Percentiles rank a stretch among this genome's conserved stretches.
phyloP scores from a whole-genome alignment of 2,113 vertebrate genomes.

The Lepus timidus region DNA sequence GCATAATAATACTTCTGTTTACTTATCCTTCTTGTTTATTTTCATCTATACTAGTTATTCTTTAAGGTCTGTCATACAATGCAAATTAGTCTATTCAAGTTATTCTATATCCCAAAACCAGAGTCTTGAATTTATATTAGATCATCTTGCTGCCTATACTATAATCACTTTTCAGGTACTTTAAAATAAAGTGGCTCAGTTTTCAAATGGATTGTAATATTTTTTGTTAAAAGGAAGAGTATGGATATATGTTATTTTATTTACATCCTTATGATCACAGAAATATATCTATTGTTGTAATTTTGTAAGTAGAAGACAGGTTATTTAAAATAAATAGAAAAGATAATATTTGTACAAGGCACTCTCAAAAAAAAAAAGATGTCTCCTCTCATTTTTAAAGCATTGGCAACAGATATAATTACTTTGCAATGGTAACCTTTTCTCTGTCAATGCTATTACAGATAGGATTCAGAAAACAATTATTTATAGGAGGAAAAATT shows the following conservation, averaged over 20 bases:
- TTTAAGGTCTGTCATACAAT: constrained; percentile 13
- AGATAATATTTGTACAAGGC: background rate
- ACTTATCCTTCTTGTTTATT: constrained; percentile 61
- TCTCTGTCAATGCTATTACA: background rate
- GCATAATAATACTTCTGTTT: constrained; percentile 74
- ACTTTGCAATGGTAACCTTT: background rate
- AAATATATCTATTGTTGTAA: constrained; percentile 4
- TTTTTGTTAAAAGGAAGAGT: background rate
- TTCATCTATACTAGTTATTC: constrained; percentile 67
- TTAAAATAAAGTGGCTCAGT: constrained; percentile 33
- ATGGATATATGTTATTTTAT: constrained; percentile 21
- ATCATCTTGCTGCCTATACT: constrained; percentile 16
- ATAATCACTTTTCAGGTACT: background rate
- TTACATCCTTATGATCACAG: constrained; percentile 12
- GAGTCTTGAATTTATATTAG: constrained; percentile 45
- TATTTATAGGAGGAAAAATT: constrained; percentile 25
- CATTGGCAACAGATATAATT: background rate
- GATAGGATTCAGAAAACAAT: background rate
- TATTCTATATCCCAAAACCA: constrained; percentile 18
- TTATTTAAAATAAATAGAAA: constrained; percentile 19
- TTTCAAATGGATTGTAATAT: constrained; percentile 47
- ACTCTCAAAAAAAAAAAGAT: background rate
- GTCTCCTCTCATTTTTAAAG: background rate
- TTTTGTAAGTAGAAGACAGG: background rate
- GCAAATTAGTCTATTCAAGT: constrained; percentile 21